Evolutionary conservation across 2,888 invertebrate genomes (phyloP).

Genomic region (Orthosia gracilis): DNA sequence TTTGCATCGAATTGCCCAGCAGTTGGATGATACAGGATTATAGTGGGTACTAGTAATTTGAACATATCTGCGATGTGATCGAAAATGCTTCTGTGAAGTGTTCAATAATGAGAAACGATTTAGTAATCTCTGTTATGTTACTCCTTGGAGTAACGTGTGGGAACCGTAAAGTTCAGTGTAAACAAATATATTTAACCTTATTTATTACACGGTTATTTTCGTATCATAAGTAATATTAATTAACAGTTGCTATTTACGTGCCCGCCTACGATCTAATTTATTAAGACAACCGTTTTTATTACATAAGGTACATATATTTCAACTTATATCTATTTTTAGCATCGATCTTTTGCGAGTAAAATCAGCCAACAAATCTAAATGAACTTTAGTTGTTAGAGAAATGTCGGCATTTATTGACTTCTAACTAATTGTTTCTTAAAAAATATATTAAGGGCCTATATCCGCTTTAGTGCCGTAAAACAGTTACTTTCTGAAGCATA

Average conservation of each 20-base stretch:
- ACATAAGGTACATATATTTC: neutral
- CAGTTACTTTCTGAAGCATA: too few relatives aligned
- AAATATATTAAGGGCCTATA: too few relatives aligned
- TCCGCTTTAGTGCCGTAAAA: too few relatives aligned
- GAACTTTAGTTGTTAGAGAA: neutral
- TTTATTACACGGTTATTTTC: neutral
- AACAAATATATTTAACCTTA: neutral
- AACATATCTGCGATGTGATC: too few relatives aligned
- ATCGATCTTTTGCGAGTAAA: neutral
- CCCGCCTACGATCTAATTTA: neutral
- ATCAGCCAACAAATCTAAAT: neutral
- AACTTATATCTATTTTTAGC: neutral
- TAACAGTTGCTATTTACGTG: neutral
- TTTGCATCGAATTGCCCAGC: too few relatives aligned
- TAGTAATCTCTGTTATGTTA: neutral
- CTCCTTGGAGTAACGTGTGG: neutral
- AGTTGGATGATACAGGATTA: neutral
- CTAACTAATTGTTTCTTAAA: too few relatives aligned
- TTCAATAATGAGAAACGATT: neutral
- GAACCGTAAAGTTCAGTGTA: neutral
- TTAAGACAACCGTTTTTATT: neutral
- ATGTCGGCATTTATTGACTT: neutral
- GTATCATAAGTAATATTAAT: neutral
- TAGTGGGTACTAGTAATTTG: neutral
- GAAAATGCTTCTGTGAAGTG: conserved; percentile 1